Base-by-base conservation (phyloP, 1,140 invertebrate species). In the Drosophila oshimai region DNA sequence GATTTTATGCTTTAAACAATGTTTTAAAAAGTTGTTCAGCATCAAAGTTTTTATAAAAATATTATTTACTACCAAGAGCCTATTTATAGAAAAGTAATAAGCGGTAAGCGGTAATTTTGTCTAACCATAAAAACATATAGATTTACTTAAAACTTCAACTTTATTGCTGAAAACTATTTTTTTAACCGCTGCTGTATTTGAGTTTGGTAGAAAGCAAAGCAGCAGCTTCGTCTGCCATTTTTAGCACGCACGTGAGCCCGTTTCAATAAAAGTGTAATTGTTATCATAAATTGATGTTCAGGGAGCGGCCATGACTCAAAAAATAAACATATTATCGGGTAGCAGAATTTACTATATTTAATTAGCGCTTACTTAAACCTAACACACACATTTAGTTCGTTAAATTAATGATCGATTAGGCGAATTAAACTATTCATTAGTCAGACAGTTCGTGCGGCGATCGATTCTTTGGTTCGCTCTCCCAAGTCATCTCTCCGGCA, bases 301-400 rank as follows among this genome's bases (percentile, higher is more conserved):
- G 29, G 74, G 70, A 46, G 68, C 54, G 69, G 67, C 18, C 12
- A 0, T 6, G 29, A 10, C 13, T 37, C 3, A 26, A n/a, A 24
- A 44, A 54, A 51, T 31, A 36, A 36, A 10, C 5, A 10, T 26
- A 36, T 39, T 53, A 58, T 55, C 58, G 26, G 51, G 58, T 68
- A 80, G 81, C 80, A 76, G 60, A 87, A 65, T 72, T 46, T 53
- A 64, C 81, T 86, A 81, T 81, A 77, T 87, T 88, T 87, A 87
- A 74, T 87, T 88, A 87, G 49, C 51, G 55, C 73, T 87, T 87
- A 87, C 81, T 87, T 87, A 87, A 58, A 72, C 83, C 81, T 87
- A 87, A 88, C 77, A 88, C 81, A 87, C 81, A 87, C 81, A 87
- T 87, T 87, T 88, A 88, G 81, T 88, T 81, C 45, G 53, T 73